A percentile compares a stretch with the other conserved stretches of the same genome.
Conservation (phyloP, 2,113 vertebrate species). For the Aspidoscelis tigris region DNA sequence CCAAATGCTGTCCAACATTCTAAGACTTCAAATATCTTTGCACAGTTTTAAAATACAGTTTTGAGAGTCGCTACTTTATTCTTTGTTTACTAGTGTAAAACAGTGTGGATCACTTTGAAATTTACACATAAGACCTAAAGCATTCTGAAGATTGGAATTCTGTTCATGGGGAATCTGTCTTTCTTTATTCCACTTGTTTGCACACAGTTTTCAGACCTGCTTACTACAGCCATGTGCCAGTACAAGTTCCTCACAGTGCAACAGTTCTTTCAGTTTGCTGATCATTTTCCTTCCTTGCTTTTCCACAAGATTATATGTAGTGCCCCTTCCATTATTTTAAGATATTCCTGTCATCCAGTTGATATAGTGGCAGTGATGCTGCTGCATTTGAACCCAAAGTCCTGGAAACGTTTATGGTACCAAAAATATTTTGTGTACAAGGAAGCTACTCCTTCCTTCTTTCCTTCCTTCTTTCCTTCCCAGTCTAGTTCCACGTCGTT, state of each 20-base stretch:
- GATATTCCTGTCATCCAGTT: no score
- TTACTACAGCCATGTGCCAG: neutral
- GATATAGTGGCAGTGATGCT: no score
- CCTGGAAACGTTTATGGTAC: neutral
- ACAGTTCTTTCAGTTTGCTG: no score
- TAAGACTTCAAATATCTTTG: neutral
- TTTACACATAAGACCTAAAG: no score
- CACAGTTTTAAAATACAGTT: neutral
- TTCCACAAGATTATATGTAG: neutral
- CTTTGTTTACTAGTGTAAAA: conserved; percentile 17
- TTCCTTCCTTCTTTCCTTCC: no score
- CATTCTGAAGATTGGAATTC: neutral
- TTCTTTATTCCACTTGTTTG: neutral
- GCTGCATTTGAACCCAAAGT: no score
- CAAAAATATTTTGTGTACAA: neutral
- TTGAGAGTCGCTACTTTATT: neutral
- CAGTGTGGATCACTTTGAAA: neutral
- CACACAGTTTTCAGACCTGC: neutral
- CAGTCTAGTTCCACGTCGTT: neutral
- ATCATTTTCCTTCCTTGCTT: no score
- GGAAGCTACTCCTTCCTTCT: neutral
- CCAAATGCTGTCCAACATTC: neutral
- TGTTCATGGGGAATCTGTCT: neutral
- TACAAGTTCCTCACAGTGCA: neutral
- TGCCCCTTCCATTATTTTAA: no score